These are phyloP conservation scores for Nemurella pictetii DNA, from an alignment of 2,888 invertebrate species.

Conservation along the genomic window DNA sequence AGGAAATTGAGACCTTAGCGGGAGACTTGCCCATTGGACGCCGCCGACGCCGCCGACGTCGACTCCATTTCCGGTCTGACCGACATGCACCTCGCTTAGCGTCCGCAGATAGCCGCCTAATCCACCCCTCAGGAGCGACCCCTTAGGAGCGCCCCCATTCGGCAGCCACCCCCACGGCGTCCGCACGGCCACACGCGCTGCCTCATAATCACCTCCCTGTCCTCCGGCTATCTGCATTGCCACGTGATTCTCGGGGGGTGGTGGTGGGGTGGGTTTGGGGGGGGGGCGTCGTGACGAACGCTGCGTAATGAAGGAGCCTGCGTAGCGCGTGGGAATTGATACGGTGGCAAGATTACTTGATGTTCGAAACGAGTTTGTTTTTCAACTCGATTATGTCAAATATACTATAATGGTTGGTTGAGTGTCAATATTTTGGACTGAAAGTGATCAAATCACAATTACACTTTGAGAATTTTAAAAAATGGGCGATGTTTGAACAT, in stretches of 20 bases:
- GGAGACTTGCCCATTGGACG: conserved; percentile 23
- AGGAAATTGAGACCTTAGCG: conserved; percentile 37
- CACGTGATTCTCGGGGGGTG: background rate
- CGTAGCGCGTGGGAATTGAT: background rate
- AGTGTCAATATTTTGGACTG: no score
- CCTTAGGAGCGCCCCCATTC: no score
- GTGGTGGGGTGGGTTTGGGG: background rate
- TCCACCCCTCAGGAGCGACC: conserved; percentile 47
- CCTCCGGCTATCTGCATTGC: background rate
- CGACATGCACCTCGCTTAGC: conserved; percentile 39
- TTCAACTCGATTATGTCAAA: no score
- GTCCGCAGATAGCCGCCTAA: conserved; percentile 45
- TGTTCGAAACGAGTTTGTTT: no score
- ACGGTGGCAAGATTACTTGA: background rate
- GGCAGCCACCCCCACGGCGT: conserved; percentile 35
- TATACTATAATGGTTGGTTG: no score
- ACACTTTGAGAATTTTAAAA: no score
- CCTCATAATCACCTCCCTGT: background rate
- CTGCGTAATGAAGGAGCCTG: background rate
- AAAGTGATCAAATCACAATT: no score
- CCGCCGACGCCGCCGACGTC: conserved; percentile 22
- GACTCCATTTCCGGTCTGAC: conserved; percentile 37
- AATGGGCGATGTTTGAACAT: no score
- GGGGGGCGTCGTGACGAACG: background rate
- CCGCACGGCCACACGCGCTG: background rate